Evolutionary conservation across 2,113 vertebrate genomes (phyloP), one percentile per base, ranked within the genome.

Genomic region (Aramus guarauna): DNA sequence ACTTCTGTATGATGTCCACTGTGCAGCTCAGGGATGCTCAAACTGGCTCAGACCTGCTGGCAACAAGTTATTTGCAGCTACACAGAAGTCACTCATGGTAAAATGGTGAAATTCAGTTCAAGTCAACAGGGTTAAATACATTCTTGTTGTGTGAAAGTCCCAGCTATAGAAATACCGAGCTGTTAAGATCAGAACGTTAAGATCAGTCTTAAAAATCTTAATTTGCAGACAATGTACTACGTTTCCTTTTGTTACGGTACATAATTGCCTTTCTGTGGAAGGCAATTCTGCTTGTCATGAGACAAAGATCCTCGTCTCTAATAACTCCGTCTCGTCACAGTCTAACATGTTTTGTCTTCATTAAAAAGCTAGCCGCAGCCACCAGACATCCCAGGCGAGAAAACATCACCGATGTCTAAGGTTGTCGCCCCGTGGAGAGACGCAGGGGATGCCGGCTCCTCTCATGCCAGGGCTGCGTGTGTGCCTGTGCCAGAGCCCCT

Each of bases 381-480:
- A 36, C 20, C 60, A 59, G 69, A 36, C 36, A 36, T 9, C 30
- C 58, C 36, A 39, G 64, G 69, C 41, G 74, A 75, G 88, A 59
- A 59, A 78, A 15, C 32, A 24, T 16, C 36, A 11, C 47, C 2
- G 0, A 6, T 3, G 23, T 2, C 1, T 14, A 36, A 9, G 18
- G 36, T 5, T 68, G 52, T 37, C 9, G 66, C 9, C 17, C 27
- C 0, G 0, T 2, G 30, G 58, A 36, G 48, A 68, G 59, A 30
- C 2, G 3, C 26, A 24, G 26, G 36, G 21, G 20, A 5, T n/a
- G 69, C 10, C 2, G 11, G 59, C 22, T 47, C 24, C 55, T 22
- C 75, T 41, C 26, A 6, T 1, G 0, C 23, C 8, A 23, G 50
- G 14, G 17, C 3, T 13, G 2, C 0, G 1, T 4, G 9, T 12